phyloP scores from a whole-genome alignment of 2,113 vertebrate genomes.

The Mobula birostris region DNA sequence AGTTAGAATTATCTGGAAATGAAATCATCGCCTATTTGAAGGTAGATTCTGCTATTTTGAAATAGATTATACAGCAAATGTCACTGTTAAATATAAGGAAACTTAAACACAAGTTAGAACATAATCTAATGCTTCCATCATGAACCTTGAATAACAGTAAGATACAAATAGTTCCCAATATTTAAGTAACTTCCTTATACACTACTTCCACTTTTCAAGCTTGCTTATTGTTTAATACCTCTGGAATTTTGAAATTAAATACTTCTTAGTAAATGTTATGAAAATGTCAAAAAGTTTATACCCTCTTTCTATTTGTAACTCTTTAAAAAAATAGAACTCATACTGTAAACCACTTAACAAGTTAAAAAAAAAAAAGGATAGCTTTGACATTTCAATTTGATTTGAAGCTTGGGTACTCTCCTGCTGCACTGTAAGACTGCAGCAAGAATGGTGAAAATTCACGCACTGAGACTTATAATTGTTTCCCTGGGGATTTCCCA shows the following conservation, averaged over 20 bases:
- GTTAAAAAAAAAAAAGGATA: background rate
- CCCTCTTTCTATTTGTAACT: background rate
- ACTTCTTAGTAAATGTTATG: background rate
- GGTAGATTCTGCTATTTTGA: background rate
- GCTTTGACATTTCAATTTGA: background rate
- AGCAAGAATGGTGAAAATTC: background rate
- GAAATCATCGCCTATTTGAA: background rate
- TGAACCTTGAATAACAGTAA: background rate
- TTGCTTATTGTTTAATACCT: background rate
- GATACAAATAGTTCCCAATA: background rate
- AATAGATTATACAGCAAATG: background rate
- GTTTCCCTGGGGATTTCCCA: background rate
- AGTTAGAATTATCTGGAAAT: constrained; percentile 8
- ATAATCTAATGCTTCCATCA: background rate
- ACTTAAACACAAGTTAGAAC: background rate
- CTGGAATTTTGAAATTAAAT: background rate
- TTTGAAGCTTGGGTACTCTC: background rate
- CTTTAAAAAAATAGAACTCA: background rate
- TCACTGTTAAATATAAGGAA: background rate
- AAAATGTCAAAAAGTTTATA: background rate
- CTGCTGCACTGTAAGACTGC: background rate
- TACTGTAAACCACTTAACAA: background rate
- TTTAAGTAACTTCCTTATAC: constrained; percentile 1
- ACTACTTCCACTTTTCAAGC: background rate
- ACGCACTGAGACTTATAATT: background rate